A percentile compares a stretch with the other conserved stretches of the same genome.
These are phyloP conservation scores for Tamandua tetradactyla DNA, from an alignment of 2,797 vertebrate species.

Conservation along the genomic window DNA sequence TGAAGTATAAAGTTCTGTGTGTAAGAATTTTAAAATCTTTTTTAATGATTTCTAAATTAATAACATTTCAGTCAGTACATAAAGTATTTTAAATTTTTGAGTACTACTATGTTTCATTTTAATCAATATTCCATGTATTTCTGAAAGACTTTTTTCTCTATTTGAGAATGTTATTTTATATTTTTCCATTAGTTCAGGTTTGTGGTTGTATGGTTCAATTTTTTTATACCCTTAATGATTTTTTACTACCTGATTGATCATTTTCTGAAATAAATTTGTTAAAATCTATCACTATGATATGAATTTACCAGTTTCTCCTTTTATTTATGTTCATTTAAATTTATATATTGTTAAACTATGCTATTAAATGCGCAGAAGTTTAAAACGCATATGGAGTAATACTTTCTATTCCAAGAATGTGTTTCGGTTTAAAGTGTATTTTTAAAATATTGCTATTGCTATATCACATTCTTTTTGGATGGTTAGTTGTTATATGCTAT, in stretches of 20 bases:
- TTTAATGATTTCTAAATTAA: background rate
- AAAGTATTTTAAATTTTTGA: background rate
- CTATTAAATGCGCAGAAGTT: background rate
- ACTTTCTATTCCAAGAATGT: background rate
- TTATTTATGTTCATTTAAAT: background rate
- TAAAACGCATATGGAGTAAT: background rate
- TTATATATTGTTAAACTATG: background rate
- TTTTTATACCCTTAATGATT: background rate
- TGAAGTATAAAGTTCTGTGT: background rate
- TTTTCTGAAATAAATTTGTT: background rate
- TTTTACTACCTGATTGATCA: background rate
- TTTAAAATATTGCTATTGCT: background rate
- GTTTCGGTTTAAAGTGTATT: background rate
- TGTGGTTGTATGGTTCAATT: background rate
- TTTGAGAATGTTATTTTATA: background rate
- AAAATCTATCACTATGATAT: background rate
- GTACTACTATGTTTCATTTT: background rate
- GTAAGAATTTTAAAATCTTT: background rate
- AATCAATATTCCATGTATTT: background rate
- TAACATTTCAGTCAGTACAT: background rate
- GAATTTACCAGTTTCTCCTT: background rate
- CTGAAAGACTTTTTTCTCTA: background rate
- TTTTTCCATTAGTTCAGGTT: background rate
- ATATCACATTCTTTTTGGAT: background rate
- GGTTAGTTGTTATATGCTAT: background rate